Percentiles rank a stretch among this genome's conserved stretches.
Conservation (phyloP, 2,888 invertebrate genomes). For the Mechanitis mazaeus region DNA sequence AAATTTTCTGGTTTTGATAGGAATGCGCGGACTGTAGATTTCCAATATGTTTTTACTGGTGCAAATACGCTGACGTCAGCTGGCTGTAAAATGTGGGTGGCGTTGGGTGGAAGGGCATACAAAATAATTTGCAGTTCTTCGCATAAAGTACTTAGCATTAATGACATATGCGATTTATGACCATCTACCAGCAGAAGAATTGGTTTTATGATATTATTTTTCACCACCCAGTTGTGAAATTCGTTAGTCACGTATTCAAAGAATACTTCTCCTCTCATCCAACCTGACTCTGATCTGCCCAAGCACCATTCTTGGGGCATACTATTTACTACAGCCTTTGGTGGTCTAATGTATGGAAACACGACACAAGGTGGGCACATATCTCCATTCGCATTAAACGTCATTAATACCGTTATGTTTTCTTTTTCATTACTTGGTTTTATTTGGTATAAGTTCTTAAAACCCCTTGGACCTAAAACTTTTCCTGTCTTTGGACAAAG, state of each 20-base stretch:
- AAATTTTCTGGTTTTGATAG: too few species aligned
- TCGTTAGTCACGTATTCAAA: slow-evolving; percentile 48
- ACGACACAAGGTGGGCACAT: neutral
- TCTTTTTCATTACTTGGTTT: too few species aligned
- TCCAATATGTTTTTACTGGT: slow-evolving; percentile 32
- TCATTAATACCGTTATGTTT: neutral
- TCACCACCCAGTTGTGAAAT: slow-evolving; percentile 43
- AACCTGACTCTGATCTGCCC: slow-evolving; percentile 47
- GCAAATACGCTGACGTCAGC: slow-evolving; percentile 33
- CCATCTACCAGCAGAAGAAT: slow-evolving; percentile 49
- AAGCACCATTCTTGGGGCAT: slow-evolving; percentile 45
- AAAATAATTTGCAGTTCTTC: slow-evolving; percentile 25
- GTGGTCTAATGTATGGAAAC: slow-evolving; percentile 1
- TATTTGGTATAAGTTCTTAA: too few species aligned
- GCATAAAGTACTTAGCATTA: too few species aligned
- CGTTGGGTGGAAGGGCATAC: slow-evolving; percentile 32
- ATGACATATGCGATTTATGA: slow-evolving; percentile 36
- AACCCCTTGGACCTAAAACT: too few species aligned
- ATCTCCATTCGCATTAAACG: neutral
- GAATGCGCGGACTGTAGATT: too few species aligned
- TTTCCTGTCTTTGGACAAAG: too few species aligned
- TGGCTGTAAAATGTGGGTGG: slow-evolving; percentile 32
- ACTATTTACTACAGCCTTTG: slow-evolving; percentile 29
- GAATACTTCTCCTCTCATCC: slow-evolving; percentile 53
- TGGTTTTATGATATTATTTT: slow-evolving; percentile 38